These are phyloP conservation scores for Drosophila murphyi DNA, from an alignment of 1,140 invertebrate species.

Conservation along the genomic window DNA sequence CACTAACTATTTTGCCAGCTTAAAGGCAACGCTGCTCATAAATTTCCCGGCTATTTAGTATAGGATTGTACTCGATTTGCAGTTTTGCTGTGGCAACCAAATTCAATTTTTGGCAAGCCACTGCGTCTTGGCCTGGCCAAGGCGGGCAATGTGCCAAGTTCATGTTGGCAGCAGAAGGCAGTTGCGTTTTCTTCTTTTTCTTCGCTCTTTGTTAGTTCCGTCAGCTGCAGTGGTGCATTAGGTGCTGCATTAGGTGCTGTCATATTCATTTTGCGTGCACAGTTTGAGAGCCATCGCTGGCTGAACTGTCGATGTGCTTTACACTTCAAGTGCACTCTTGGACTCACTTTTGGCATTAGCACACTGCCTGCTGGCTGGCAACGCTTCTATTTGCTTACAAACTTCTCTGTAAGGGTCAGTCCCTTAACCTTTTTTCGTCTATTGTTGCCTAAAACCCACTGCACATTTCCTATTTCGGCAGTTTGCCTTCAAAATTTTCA, in stretches of 20 bases:
- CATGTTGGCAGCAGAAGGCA: conserved; percentile 29
- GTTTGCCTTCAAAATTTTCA: neutral
- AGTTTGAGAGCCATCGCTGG: conserved; percentile 41
- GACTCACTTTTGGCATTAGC: conserved; percentile 5
- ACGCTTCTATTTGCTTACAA: conserved; percentile 44
- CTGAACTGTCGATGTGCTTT: conserved; percentile 17
- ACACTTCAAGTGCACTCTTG: conserved; percentile 46
- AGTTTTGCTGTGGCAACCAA: conserved; percentile 41
- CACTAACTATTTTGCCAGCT: conserved; percentile 35
- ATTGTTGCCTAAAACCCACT: conserved; percentile 58
- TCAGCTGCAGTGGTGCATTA: conserved; percentile 41
- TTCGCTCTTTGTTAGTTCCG: conserved; percentile 20
- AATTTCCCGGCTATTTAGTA: conserved; percentile 69
- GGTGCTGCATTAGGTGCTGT: conserved; percentile 46
- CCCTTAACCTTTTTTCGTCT: conserved; percentile 67
- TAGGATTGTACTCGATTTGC: conserved; percentile 52
- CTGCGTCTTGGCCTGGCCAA: conserved; percentile 33
- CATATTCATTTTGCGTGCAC: conserved; percentile 29
- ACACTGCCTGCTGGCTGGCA: conserved; percentile 29
- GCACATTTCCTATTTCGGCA: conserved; percentile 11
- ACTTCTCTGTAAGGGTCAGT: conserved; percentile 8
- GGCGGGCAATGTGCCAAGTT: conserved; percentile 44
- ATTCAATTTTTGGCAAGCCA: conserved; percentile 59
- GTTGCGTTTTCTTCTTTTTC: conserved; percentile 3
- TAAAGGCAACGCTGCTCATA: conserved; percentile 53